Percentiles rank a stretch among this genome's conserved stretches.
Conservation (phyloP, 92 coral and sea anemone species). For the Palythoa grandiflora region DNA sequence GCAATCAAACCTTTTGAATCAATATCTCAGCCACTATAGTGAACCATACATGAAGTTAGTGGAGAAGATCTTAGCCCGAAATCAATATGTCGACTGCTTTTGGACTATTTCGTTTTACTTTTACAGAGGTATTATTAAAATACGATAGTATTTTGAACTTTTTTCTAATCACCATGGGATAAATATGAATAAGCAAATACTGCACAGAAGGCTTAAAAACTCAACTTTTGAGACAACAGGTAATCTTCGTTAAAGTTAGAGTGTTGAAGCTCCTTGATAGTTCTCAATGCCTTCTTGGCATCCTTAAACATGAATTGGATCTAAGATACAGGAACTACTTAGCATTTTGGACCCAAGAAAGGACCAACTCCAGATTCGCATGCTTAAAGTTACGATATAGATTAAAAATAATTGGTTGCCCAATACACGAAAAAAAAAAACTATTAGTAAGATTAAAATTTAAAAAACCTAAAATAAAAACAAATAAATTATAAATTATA, state of each 20-base stretch:
- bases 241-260: neutral
- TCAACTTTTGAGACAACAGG: neutral
- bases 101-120: neutral
- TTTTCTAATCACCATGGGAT: conserved; percentile 1
- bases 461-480: too few species aligned
- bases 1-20: too few species aligned
- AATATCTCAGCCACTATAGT: neutral
- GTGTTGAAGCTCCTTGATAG: neutral
- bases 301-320: conserved; percentile 1
- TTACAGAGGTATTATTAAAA: neutral
- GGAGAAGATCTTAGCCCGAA: neutral
- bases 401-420: neutral
- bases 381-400: neutral
- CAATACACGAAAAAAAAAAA: neutral
- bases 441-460: neutral
- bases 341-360: neutral
- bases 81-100: neutral
- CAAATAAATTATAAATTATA: neutral
- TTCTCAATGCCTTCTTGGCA: neutral
- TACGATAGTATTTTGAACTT: conserved; percentile 1
- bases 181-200: conserved; percentile 1
- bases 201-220: conserved; percentile 3
- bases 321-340: neutral
- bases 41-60: neutral
- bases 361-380: neutral